Evolutionary conservation across 1,140 invertebrate species (phyloP).

Genomic region (Papilio machaon): DNA sequence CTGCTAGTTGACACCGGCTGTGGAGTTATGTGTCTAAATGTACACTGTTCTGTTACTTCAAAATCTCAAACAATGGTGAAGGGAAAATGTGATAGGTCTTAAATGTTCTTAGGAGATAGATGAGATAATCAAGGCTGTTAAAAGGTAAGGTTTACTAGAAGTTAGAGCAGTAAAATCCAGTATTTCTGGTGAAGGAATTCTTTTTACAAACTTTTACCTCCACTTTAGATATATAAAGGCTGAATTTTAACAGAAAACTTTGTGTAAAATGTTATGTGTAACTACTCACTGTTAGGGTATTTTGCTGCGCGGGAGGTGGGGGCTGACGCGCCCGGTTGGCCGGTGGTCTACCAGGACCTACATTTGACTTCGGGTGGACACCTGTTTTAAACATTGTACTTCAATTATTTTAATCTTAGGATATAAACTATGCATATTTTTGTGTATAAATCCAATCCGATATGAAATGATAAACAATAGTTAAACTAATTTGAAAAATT

Average conservation of each 20-base stretch:
- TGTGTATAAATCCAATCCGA: no score
- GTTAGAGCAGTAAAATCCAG: no score
- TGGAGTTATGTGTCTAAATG: neutral
- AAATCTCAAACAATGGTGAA: neutral
- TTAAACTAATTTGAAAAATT: no score
- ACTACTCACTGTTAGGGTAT: conserved; percentile 56
- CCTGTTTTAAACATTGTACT: conserved; percentile 37
- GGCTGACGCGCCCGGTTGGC: conserved; percentile 44
- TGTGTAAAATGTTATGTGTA: neutral
- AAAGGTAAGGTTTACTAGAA: no score
- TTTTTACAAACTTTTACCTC: no score
- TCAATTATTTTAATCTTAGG: neutral
- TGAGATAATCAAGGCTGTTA: no score
- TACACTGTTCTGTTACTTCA: neutral
- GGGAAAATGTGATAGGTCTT: neutral
- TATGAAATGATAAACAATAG: no score
- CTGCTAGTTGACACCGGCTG: conserved; percentile 41
- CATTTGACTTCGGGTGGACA: conserved; percentile 44
- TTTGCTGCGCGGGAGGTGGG: conserved; percentile 48
- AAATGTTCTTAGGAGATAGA: no score
- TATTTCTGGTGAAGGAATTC: no score
- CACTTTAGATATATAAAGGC: no score
- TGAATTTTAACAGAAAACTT: neutral
- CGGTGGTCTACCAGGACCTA: conserved; percentile 58
- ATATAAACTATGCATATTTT: neutral